Evolutionary conservation across 1,140 invertebrate genomes (phyloP).

Genomic region (Lucilia sericata): DNA sequence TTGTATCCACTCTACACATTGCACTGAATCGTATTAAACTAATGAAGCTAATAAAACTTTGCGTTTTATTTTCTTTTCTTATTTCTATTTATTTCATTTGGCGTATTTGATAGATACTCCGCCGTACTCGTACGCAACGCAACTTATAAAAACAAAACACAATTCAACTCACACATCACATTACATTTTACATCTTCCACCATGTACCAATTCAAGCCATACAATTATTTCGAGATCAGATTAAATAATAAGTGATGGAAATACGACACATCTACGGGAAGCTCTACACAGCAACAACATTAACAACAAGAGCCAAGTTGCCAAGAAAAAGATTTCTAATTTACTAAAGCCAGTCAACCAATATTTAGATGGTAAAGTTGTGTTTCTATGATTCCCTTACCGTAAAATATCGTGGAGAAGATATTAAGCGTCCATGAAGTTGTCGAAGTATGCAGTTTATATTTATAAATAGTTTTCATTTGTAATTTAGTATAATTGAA

Average conservation of each 20-base stretch:
- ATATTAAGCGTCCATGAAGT: not conserved
- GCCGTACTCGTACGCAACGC: not conserved
- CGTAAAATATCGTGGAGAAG: not conserved
- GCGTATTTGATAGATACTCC: not conserved
- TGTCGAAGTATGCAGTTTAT: constrained; percentile 18
- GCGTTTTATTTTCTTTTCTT: constrained; percentile 23
- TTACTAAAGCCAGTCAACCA: not conserved
- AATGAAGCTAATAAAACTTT: constrained; percentile 42
- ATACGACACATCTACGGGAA: constrained; percentile 11
- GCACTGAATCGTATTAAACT: constrained; percentile 32
- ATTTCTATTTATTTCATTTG: not conserved
- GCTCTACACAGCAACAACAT: not conserved
- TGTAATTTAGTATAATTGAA: not conserved
- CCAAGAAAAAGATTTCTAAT: not conserved
- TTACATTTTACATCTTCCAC: not conserved
- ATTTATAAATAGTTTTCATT: constrained; percentile 37
- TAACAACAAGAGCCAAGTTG: not conserved
- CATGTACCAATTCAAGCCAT: not conserved
- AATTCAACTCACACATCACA: not conserved
- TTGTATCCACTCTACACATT: not conserved
- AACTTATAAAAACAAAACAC: not conserved
- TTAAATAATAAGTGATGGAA: constrained; percentile 40
- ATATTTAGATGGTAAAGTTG: not conserved
- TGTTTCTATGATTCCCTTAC: not conserved
- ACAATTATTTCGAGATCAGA: constrained; percentile 37